Conservation (phyloP, 2,888 invertebrate genomes). For the Drosophila paramelanica region DNA sequence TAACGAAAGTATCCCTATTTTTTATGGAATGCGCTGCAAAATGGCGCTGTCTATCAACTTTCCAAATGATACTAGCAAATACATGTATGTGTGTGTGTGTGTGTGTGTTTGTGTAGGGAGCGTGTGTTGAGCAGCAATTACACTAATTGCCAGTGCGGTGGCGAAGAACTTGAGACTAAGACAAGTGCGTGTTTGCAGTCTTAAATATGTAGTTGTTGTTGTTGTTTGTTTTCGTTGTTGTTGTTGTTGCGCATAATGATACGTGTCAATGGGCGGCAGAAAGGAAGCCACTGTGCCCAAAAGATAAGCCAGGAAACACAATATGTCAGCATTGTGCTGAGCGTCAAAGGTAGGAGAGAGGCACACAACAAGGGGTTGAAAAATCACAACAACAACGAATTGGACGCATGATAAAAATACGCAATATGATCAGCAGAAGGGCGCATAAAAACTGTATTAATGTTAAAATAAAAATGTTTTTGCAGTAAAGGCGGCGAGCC, state of each 20-base stretch:
- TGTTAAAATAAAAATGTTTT: conserved; percentile 8
- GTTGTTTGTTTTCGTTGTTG: conserved; percentile 3
- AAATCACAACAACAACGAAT: conserved; percentile 1
- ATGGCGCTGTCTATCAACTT: conserved; percentile 23
- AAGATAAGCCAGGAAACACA: conserved; percentile 61
- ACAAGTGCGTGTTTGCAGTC: conserved; percentile 37
- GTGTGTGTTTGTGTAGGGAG: neutral
- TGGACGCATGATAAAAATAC: neutral
- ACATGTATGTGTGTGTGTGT: neutral
- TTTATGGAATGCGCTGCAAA: conserved; percentile 4
- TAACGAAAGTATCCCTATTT: neutral
- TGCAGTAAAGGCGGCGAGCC: neutral
- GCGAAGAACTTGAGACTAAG: conserved; percentile 39
- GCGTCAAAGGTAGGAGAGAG: neutral
- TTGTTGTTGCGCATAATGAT: conserved; percentile 38
- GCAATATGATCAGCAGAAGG: conserved; percentile 1
- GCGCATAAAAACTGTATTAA: conserved; percentile 10
- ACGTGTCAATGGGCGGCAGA: conserved; percentile 54
- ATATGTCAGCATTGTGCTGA: conserved; percentile 12
- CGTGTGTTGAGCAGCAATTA: conserved; percentile 59
- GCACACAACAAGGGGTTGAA: conserved; percentile 1
- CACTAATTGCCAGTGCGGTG: conserved; percentile 57
- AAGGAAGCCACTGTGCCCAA: conserved; percentile 26
- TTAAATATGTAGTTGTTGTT: conserved; percentile 7
- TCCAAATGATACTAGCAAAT: conserved; percentile 16